These are phyloP conservation scores for Athalia cordata DNA, from an alignment of 2,888 invertebrate genomes.

Conservation along the genomic window DNA sequence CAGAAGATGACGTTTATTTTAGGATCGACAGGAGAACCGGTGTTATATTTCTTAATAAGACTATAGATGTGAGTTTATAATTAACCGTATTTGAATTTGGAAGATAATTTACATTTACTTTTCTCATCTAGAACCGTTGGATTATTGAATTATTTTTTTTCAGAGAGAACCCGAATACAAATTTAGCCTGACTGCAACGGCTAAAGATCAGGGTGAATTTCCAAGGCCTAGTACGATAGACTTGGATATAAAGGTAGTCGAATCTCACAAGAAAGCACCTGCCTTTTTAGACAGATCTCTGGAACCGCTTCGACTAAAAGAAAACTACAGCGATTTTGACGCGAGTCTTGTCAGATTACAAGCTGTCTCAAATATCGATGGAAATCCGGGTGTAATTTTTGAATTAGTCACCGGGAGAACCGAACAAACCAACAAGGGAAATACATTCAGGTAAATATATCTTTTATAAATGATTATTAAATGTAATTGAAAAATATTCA, in stretches of 20 bases:
- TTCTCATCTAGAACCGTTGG: neutral
- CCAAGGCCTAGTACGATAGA: conserved; percentile 83
- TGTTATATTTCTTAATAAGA: conserved; percentile 84
- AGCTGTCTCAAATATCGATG: conserved; percentile 86
- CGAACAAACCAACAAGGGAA: conserved; percentile 89
- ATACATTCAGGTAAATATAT: conserved; percentile 74
- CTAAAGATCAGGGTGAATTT: conserved; percentile 84
- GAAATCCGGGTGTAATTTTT: conserved; percentile 83
- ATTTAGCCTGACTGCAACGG: conserved; percentile 84
- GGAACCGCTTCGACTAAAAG: conserved; percentile 81
- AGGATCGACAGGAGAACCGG: conserved; percentile 88
- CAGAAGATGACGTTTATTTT: conserved; percentile 81
- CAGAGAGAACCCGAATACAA: conserved; percentile 80
- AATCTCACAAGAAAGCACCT: conserved; percentile 90
- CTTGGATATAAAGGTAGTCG: conserved; percentile 89
- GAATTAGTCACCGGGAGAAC: conserved; percentile 89
- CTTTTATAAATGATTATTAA: too few relatives aligned
- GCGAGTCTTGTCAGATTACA: conserved; percentile 82
- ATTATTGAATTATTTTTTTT: conserved; percentile 51
- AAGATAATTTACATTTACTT: neutral
- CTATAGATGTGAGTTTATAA: conserved; percentile 78
- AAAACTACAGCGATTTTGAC: conserved; percentile 85
- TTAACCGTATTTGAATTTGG: conserved; percentile 7
- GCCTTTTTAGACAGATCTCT: conserved; percentile 80
- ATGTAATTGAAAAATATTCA: neutral